Percentiles rank a stretch among this genome's conserved stretches.
phyloP scores from a whole-genome alignment of 2,888 invertebrate species.

The Euclidia mi region DNA sequence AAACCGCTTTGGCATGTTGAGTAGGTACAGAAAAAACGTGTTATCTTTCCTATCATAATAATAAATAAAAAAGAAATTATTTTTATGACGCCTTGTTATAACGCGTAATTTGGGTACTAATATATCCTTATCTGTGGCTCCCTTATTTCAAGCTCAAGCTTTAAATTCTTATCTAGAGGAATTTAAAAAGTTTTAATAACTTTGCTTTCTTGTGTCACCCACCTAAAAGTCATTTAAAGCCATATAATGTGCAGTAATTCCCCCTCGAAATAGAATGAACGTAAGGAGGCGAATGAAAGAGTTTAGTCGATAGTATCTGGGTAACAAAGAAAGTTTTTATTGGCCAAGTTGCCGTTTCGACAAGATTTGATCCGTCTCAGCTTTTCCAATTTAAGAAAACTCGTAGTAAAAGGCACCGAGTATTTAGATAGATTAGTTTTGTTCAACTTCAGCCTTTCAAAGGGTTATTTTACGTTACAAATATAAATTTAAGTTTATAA shows the following conservation, averaged over 20 bases:
- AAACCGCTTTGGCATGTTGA: neutral
- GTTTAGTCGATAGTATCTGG: slow-evolving; percentile 82
- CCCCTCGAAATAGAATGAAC: slow-evolving; percentile 62
- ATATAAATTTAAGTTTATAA: neutral
- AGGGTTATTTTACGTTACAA: neutral
- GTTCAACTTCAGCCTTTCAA: slow-evolving; percentile 37
- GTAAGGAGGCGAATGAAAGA: slow-evolving; percentile 74
- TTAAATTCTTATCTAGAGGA: slow-evolving; percentile 57
- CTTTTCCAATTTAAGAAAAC: slow-evolving; percentile 85
- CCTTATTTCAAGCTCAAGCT: slow-evolving; percentile 33
- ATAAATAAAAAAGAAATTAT: slow-evolving; percentile 3
- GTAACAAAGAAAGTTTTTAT: slow-evolving; percentile 90
- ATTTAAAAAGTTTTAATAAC: slow-evolving; percentile 72
- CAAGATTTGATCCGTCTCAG: slow-evolving; percentile 78
- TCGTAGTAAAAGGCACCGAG: slow-evolving; percentile 72
- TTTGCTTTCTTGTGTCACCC: slow-evolving; percentile 39
- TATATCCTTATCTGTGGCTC: slow-evolving; percentile 37
- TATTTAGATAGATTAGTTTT: slow-evolving; percentile 56
- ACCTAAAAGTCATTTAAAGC: slow-evolving; percentile 52
- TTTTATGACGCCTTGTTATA: slow-evolving; percentile 13
- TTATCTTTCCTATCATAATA: neutral
- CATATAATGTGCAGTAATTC: slow-evolving; percentile 59
- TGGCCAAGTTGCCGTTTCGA: slow-evolving; percentile 76
- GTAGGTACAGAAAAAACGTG: neutral
- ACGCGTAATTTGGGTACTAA: slow-evolving; percentile 20